These are phyloP conservation scores for Acanthurus leucopareius DNA, from an alignment of 2,797 vertebrate genomes.

Conservation along the genomic window DNA sequence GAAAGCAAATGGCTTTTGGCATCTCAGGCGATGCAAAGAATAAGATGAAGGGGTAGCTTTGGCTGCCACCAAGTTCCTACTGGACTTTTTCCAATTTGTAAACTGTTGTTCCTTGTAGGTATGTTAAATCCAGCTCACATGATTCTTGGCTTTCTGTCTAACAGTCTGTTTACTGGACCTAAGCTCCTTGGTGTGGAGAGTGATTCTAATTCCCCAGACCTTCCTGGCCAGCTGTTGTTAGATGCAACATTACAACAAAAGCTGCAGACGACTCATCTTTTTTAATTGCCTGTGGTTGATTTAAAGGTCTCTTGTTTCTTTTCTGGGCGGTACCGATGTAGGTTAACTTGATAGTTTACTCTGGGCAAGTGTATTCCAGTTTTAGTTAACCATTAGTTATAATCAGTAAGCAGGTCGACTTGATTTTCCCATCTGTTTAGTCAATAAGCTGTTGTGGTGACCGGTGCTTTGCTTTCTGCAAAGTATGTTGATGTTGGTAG, in stretches of 20 bases:
- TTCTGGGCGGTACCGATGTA: neutral
- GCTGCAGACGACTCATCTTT: conserved; percentile 11
- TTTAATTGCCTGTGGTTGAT: neutral
- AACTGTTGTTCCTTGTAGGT: conserved; percentile 61
- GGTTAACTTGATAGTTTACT: neutral
- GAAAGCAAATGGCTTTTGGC: conserved; percentile 58
- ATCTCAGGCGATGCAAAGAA: conserved; percentile 32
- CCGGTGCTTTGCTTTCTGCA: neutral
- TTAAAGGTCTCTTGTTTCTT: neutral
- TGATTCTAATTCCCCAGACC: conserved; percentile 51
- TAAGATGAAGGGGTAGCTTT: conserved; percentile 8
- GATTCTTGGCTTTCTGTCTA: conserved; percentile 58
- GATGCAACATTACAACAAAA: conserved; percentile 7
- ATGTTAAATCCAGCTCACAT: conserved; percentile 78
- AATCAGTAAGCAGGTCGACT: conserved; percentile 2
- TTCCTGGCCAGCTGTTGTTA: conserved; percentile 41
- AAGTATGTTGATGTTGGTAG: neutral
- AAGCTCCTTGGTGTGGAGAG: conserved; percentile 50
- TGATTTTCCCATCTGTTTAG: conserved; percentile 20
- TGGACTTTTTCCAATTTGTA: conserved; percentile 38
- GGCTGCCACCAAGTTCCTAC: conserved; percentile 12
- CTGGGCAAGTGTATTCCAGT: neutral
- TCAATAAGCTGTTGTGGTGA: conserved; percentile 9
- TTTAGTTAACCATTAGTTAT: neutral
- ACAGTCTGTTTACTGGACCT: conserved; percentile 51